A percentile compares a stretch with the other conserved stretches of the same genome.
Conservation (phyloP, 2,797 vertebrate species). For the Heterohyrax brucei region DNA sequence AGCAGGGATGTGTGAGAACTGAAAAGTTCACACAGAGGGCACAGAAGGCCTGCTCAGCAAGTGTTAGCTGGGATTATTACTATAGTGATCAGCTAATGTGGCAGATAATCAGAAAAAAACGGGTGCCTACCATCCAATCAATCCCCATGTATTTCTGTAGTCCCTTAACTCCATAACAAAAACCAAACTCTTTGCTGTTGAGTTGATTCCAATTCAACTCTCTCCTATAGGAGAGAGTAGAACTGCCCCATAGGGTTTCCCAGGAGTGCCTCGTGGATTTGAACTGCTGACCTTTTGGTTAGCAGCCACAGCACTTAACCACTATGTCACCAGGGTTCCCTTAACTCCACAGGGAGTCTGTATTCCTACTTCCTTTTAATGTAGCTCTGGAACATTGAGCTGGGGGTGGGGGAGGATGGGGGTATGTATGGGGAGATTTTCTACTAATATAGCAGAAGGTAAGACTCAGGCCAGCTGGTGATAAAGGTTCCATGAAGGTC, state of each 20-base stretch:
- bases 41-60: background rate
- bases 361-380: background rate
- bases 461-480: slow-evolving; percentile 20
- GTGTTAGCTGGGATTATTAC: too few relatives aligned
- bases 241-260: too few relatives aligned
- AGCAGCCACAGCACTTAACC: too few relatives aligned
- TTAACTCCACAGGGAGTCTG: background rate
- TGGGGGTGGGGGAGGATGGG: background rate
- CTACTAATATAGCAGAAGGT: background rate
- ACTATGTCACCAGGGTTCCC: too few relatives aligned
- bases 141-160: background rate
- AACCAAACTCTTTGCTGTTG: too few relatives aligned
- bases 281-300: too few relatives aligned
- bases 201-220: too few relatives aligned
- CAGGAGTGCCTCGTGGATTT: too few relatives aligned
- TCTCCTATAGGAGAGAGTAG: too few relatives aligned
- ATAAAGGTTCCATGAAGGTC: background rate
- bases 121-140: background rate
- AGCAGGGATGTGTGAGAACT: background rate
- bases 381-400: background rate
- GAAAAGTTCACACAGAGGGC: background rate
- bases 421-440: background rate
- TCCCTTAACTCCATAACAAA: background rate
- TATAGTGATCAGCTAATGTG: background rate
- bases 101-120: background rate